These are phyloP conservation scores for Pteronotus mesoamericanus DNA, from an alignment of 2,797 vertebrate genomes.

Conservation along the genomic window DNA sequence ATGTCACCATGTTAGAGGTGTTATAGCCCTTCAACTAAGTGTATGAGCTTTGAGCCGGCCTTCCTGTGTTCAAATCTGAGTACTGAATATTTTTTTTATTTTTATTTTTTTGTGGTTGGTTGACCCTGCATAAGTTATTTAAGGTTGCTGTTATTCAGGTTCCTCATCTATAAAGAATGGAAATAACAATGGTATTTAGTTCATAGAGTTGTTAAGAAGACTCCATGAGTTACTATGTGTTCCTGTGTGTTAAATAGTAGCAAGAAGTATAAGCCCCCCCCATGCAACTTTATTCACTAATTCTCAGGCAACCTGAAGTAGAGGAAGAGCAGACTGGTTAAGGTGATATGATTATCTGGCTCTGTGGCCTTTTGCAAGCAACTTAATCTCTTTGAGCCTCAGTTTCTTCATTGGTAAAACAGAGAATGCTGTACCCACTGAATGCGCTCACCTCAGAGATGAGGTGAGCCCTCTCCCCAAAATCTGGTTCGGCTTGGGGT, in stretches of 20 bases:
- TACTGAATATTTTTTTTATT: too few species aligned
- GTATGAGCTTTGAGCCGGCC: not conserved
- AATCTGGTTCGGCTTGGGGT: not conserved
- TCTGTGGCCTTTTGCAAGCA: not conserved
- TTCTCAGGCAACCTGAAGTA: not conserved
- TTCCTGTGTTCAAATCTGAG: not conserved
- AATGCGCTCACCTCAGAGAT: not conserved
- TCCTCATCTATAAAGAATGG: not conserved
- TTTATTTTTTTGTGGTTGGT: too few species aligned
- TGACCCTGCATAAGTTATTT: not conserved
- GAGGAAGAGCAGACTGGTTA: not conserved
- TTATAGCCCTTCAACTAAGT: not conserved
- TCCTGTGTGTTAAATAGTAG: not conserved
- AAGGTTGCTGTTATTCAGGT: not conserved
- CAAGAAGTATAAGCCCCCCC: not conserved
- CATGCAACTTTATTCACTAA: not conserved
- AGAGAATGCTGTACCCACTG: not conserved
- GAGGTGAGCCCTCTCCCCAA: not conserved
- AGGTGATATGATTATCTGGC: not conserved
- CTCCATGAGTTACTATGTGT: not conserved
- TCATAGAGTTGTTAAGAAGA: not conserved
- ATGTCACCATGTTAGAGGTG: accelerated
- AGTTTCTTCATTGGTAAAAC: not conserved
- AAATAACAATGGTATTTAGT: not conserved
- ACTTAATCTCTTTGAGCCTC: not conserved